Percentiles rank a stretch among this genome's conserved stretches.
Evolutionary conservation across 2,888 invertebrate genomes (phyloP).

Genomic region (Colostygia pectinataria): DNA sequence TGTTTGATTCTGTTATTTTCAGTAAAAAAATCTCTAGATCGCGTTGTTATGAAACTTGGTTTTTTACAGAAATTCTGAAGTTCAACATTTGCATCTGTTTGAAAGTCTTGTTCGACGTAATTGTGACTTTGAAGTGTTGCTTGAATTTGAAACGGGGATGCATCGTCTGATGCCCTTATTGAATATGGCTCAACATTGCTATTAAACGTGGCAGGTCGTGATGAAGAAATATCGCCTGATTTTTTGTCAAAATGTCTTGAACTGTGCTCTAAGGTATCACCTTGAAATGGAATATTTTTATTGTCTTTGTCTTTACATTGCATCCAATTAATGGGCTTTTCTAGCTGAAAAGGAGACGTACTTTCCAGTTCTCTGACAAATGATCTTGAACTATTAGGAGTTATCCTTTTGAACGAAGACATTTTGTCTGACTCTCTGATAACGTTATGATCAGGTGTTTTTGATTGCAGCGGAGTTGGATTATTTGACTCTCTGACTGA

Average conservation of each 20-base stretch:
- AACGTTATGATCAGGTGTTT: not conserved
- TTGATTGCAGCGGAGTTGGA: not conserved
- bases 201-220: not conserved
- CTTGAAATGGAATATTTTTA: not conserved
- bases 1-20: conserved; percentile 9
- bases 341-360: not conserved
- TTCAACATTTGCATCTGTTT: conserved; percentile 5
- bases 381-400: not conserved
- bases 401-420: not conserved
- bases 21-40: conserved; percentile 49
- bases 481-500: not conserved
- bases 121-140: conserved; percentile 55
- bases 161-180: not conserved
- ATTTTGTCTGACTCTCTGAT: not conserved
- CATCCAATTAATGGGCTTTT: not conserved
- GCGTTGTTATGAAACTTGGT: conserved; percentile 43
- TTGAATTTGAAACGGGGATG: conserved; percentile 2
- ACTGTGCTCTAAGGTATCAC: not conserved
- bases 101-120: conserved; percentile 23
- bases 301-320: not conserved
- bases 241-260: not conserved
- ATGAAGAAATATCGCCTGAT: not conserved
- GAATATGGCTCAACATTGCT: conserved; percentile 8
- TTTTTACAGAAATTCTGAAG: conserved; percentile 17
- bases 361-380: not conserved